A percentile compares a stretch with the other conserved stretches of the same genome.
phyloP scores from a whole-genome alignment of 2,888 invertebrate genomes.

The Diarsia brunnea region DNA sequence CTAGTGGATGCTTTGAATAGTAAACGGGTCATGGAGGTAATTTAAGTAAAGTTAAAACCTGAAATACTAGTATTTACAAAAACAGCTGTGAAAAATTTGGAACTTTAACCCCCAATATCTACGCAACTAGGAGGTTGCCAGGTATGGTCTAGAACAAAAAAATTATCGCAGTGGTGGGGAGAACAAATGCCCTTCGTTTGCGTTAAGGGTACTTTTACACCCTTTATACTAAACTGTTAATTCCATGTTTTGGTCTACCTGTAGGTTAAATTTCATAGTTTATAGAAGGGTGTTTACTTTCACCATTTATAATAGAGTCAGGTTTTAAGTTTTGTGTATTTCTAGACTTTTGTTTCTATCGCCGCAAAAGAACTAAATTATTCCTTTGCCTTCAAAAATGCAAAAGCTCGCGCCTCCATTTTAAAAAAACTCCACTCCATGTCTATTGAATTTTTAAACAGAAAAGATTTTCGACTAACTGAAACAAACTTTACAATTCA shows the following conservation, averaged over 20 bases:
- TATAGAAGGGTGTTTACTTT: neutral
- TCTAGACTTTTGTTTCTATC: neutral
- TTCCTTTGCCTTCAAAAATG: conserved; percentile 10
- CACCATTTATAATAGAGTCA: neutral
- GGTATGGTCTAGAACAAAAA: too few species aligned
- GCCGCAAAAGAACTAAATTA: neutral
- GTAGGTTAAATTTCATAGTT: neutral
- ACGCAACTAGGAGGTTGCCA: too few species aligned
- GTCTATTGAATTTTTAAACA: conserved; percentile 64
- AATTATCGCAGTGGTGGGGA: too few species aligned
- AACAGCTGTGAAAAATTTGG: too few species aligned
- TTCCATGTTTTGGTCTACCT: neutral
- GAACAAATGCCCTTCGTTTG: too few species aligned
- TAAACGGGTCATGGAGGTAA: too few species aligned
- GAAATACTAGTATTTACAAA: too few species aligned
- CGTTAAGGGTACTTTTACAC: too few species aligned
- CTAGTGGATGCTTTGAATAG: too few species aligned
- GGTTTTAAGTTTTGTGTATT: neutral
- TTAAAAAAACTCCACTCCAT: conserved; percentile 51
- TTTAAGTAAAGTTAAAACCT: too few species aligned
- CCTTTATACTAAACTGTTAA: neutral
- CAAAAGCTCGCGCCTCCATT: conserved; percentile 9
- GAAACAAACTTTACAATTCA: conserved; percentile 68
- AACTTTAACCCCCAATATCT: too few species aligned
- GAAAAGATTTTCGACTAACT: conserved; percentile 59